Conservation (phyloP, 2,113 vertebrate genomes). For the Forbesichthys papilliferus region DNA sequence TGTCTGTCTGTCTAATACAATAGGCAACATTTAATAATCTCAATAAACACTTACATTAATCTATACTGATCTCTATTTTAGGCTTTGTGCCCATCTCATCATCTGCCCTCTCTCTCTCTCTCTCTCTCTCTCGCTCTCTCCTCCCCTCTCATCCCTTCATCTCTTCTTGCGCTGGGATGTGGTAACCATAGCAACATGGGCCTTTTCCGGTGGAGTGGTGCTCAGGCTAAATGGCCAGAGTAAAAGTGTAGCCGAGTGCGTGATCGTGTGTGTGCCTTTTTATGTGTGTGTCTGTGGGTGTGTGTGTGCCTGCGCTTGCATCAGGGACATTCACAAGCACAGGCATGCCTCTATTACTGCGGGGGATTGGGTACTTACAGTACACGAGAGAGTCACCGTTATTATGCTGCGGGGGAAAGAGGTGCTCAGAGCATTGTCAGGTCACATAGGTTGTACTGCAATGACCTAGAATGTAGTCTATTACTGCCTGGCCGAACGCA, state of each 20-base stretch:
- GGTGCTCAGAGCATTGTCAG: neutral
- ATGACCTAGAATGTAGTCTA: neutral
- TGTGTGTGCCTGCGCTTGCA: neutral
- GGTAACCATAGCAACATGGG: conserved; percentile 46
- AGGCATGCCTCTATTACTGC: neutral
- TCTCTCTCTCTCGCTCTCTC: neutral
- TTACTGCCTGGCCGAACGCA: neutral
- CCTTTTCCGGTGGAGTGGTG: conserved; percentile 50
- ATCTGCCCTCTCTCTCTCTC: neutral
- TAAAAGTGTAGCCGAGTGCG: neutral
- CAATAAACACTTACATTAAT: too few relatives aligned
- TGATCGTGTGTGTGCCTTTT: neutral
- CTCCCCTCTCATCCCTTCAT: conserved; percentile 13
- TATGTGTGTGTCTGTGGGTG: neutral
- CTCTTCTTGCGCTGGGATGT: conserved; percentile 35
- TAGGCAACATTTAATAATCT: too few relatives aligned
- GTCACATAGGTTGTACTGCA: neutral
- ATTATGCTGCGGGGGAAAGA: conserved; percentile 7
- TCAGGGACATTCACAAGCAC: neutral
- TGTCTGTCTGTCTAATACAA: too few relatives aligned
- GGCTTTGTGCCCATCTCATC: conserved; percentile 1
- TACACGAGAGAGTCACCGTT: neutral
- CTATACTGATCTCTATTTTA: too few relatives aligned
- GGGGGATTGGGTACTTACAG: conserved; percentile 9
- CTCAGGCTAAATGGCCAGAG: conserved; percentile 53